Conservation (phyloP, 2,797 vertebrate species). For the Natrix natrix region DNA sequence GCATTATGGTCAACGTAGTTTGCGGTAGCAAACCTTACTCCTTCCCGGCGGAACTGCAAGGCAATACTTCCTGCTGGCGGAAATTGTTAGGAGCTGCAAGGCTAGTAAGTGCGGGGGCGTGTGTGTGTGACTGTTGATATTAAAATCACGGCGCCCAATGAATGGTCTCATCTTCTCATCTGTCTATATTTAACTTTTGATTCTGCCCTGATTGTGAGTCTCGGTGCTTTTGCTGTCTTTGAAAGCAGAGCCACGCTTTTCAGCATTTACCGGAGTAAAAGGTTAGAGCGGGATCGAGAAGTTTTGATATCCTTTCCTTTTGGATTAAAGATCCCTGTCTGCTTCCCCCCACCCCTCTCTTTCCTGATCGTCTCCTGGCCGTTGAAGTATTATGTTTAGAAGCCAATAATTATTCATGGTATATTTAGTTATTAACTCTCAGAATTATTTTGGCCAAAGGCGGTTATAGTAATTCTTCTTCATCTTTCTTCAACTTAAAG, state of each 20-base stretch:
- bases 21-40: accelerated
- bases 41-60: accelerated
- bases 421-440: background rate
- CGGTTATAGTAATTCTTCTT: background rate
- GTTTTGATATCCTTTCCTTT: background rate
- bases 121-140: accelerated
- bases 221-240: background rate
- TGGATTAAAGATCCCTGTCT: background rate
- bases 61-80: background rate
- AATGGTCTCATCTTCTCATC: background rate
- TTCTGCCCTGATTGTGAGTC: background rate
- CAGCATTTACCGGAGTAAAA: background rate
- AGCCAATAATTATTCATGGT: background rate
- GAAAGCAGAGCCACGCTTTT: accelerated
- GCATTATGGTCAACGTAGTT: background rate
- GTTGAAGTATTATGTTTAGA: background rate
- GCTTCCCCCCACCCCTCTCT: accelerated
- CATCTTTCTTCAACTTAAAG: background rate
- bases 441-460: background rate
- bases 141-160: background rate
- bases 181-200: background rate
- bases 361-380: background rate
- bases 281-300: background rate
- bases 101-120: background rate
- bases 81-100: background rate